Evolutionary conservation across 2,113 vertebrate species (phyloP), one percentile per base, ranked within the genome.

Genomic region (Sapayoa aenigma): DNA sequence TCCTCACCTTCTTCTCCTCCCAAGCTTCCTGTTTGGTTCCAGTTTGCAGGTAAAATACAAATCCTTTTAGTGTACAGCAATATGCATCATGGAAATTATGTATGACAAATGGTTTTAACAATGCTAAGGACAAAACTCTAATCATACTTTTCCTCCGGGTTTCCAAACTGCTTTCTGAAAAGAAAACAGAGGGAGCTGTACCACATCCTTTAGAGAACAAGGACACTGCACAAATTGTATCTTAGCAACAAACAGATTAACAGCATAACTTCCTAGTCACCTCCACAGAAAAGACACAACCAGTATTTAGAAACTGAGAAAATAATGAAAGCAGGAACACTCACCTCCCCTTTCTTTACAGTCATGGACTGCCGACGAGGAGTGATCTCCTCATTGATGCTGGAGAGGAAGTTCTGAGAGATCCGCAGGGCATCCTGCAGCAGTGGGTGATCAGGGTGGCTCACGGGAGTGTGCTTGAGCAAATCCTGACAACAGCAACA

Each of bases 391-490:
- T 99, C 99, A 16, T 99, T 99, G 94, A 99, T 98, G 62, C 99
- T 99, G 82, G 99, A 99, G 81, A 99, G 96, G 96, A 99, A 99
- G 97, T 99, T 99, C 97, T 99, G 99, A 0, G 99, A 99, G 97
- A 99, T 99, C 11, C 99, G 98, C 69, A 99, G 97, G 39, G 99
- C 99, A 1, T 99, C 99, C 97, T 98, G 99, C 47, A 99, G 96
- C 95, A 99, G 97, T 1, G 97, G 96, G 56, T 98, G 95, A 96
- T 99, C 99, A 0, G 98, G 98, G 96, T 99, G 99, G 95, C 98
- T 96, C 84, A 94, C 80, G 2, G 99, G 99, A 1, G 99, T 99
- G 98, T 99, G 99, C 91, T 99, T 99, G 88, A 99, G 98, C 93
- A 99, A 96, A 94, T 99, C 99, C 99, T 99, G 86, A 2, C 33